Conservation (phyloP, 2,888 invertebrate genomes). For the Osedax frankpressi region DNA sequence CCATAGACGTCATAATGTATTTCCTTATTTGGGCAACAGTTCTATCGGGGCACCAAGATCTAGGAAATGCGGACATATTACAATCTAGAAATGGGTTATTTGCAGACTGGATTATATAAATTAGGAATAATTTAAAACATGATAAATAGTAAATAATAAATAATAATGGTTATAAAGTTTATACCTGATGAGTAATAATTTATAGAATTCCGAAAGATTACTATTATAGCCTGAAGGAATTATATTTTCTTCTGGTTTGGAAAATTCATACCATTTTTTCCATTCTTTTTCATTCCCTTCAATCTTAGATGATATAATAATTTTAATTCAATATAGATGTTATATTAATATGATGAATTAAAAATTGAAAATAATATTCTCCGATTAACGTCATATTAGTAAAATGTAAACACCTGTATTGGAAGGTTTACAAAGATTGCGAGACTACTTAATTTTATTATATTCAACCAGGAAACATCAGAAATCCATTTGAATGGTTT, state of each 20-base stretch:
- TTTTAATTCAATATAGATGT: too few species aligned
- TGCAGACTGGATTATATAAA: neutral
- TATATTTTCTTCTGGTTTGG: constrained; percentile 67
- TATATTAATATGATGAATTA: too few species aligned
- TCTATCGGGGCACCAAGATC: constrained; percentile 71
- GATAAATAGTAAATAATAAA: neutral
- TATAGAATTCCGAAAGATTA: constrained; percentile 61
- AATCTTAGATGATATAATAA: too few species aligned
- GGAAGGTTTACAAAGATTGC: neutral
- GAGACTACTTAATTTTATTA: constrained; percentile 59
- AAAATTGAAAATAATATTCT: too few species aligned
- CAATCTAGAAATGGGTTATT: neutral
- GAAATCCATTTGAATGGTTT: constrained; percentile 71
- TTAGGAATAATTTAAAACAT: neutral
- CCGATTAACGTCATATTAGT: too few species aligned
- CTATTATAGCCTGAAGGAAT: constrained; percentile 70
- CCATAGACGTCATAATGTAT: constrained; percentile 66
- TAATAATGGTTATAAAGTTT: too few species aligned
- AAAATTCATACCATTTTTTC: constrained; percentile 55
- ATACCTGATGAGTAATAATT: constrained; percentile 66
- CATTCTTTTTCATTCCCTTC: constrained; percentile 54
- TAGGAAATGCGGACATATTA: too few species aligned
- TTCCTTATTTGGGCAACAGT: constrained; percentile 72
- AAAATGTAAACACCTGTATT: too few species aligned
- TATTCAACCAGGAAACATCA: constrained; percentile 76